Conservation (phyloP, 2,888 invertebrate genomes). For the Sarcophaga subvicina region DNA sequence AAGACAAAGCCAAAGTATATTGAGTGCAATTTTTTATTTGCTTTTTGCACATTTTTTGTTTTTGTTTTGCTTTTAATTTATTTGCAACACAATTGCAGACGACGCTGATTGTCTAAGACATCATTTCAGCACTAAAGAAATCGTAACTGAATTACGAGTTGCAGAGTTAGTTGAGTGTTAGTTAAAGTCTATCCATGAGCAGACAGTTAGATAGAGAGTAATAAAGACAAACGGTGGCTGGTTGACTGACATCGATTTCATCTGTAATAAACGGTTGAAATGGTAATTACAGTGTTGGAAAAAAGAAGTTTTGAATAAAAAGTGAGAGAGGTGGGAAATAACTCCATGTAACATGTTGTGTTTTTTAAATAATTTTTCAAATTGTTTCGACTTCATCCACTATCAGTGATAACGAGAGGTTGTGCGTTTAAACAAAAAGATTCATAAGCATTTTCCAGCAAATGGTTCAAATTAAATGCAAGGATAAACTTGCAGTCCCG, state of each 20-base stretch:
- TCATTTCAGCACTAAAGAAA: background rate
- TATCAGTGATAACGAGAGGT: no score
- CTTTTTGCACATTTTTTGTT: background rate
- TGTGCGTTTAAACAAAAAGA: no score
- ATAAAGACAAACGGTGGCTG: constrained; percentile 6
- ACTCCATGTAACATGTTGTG: no score
- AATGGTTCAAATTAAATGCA: no score
- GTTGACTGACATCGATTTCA: background rate
- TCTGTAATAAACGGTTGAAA: no score
- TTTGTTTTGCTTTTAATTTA: background rate
- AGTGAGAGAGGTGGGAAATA: no score
- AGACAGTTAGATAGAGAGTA: constrained; percentile 57
- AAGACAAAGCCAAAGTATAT: background rate
- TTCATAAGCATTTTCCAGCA: no score
- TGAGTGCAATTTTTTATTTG: constrained; percentile 9
- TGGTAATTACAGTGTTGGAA: no score
- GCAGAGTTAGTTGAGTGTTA: background rate
- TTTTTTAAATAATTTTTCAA: no score
- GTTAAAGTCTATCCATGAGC: constrained; percentile 46
- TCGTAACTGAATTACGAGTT: background rate
- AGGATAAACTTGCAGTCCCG: no score
- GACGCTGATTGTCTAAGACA: background rate
- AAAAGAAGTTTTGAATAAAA: no score
- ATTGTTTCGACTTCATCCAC: no score
- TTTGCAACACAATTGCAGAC: constrained; percentile 40